phyloP scores from a whole-genome alignment of 2,888 invertebrate species.

The Patella depressa region DNA sequence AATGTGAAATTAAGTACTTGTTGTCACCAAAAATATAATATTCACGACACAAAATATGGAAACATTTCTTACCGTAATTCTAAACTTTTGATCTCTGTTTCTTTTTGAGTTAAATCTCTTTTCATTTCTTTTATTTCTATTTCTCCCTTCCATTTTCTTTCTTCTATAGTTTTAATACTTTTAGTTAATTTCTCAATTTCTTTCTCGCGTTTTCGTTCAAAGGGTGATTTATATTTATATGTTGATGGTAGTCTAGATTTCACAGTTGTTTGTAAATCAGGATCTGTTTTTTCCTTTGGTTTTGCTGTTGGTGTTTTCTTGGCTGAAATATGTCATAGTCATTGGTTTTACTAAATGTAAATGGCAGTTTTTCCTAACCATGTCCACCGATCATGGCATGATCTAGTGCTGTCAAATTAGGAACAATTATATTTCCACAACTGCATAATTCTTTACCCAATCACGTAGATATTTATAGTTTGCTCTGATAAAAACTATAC shows the following conservation, averaged over 20 bases:
- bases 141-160: conserved; percentile 37
- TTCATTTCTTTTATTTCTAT: conserved; percentile 26
- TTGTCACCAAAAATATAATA: too few relatives aligned
- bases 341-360: conserved; percentile 12
- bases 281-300: too few relatives aligned
- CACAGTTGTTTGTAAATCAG: too few relatives aligned
- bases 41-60: too few relatives aligned
- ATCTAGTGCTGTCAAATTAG: too few relatives aligned
- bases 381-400: background rate
- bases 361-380: conserved; percentile 8
- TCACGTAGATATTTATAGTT: too few relatives aligned
- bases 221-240: conserved; percentile 51
- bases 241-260: too few relatives aligned
- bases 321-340: background rate
- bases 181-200: conserved; percentile 55
- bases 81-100: background rate
- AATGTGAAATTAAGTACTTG: too few relatives aligned
- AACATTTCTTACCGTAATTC: background rate
- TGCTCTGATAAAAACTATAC: too few relatives aligned
- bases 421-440: too few relatives aligned
- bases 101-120: background rate
- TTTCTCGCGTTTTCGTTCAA: conserved; percentile 56
- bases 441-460: too few relatives aligned
- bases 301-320: too few relatives aligned
- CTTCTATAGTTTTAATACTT: conserved; percentile 49